These are phyloP conservation scores for Microcebus tavaratra DNA, from an alignment of 2,113 vertebrate genomes.

Conservation along the genomic window DNA sequence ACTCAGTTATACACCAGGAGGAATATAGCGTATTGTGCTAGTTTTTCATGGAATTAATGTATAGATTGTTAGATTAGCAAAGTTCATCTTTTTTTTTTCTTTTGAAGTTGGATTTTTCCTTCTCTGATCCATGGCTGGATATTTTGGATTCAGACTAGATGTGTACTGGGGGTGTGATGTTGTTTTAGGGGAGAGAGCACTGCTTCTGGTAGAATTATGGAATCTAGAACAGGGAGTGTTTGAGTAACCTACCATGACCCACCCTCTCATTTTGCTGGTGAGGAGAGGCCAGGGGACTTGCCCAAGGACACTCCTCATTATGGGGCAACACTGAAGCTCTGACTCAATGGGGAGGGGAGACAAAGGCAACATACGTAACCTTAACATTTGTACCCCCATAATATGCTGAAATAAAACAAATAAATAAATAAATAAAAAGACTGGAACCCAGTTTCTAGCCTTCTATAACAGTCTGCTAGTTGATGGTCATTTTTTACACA, in stretches of 20 bases:
- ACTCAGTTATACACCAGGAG: conserved; percentile 39
- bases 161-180: neutral
- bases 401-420: too few relatives aligned
- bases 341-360: too few relatives aligned
- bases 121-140: conserved; percentile 42
- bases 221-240: neutral
- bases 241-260: neutral
- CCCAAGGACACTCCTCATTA: neutral
- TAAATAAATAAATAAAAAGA: neutral
- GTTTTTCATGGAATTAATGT: conserved; percentile 67
- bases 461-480: neutral
- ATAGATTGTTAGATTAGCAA: conserved; percentile 55
- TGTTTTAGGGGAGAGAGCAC: neutral
- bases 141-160: conserved; percentile 55
- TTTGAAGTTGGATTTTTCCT: conserved; percentile 40
- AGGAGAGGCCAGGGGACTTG: neutral
- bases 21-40: conserved; percentile 37
- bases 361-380: too few relatives aligned
- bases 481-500: neutral
- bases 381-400: too few relatives aligned
- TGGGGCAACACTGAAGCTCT: neutral
- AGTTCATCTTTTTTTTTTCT: neutral
- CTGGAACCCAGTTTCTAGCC: neutral
- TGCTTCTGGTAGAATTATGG: neutral
- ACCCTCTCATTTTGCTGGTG: neutral